Conservation (phyloP, 2,113 vertebrate genomes). For the Daboia siamensis region DNA sequence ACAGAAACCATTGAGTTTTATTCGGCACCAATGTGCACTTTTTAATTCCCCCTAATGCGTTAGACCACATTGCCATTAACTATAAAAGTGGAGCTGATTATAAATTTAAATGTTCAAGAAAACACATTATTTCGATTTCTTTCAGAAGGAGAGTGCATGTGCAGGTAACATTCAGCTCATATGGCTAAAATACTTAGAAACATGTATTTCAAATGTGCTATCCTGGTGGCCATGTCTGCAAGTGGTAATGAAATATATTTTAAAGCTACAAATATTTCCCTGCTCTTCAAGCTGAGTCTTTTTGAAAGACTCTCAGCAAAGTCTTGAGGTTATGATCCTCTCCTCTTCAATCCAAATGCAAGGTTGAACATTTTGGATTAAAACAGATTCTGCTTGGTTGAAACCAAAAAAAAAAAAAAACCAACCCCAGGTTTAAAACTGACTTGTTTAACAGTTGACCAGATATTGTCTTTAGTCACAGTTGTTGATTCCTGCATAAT, state of each 20-base stretch:
- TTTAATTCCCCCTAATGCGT: constrained; percentile 6
- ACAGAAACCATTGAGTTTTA: background rate
- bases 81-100: constrained; percentile 23
- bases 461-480: background rate
- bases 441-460: background rate
- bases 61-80: constrained; percentile 7
- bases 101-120: constrained; percentile 2
- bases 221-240: background rate
- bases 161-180: background rate
- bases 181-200: background rate
- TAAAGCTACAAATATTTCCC: background rate
- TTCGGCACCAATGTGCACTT: background rate
- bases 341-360: background rate
- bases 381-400: background rate
- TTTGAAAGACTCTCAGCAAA: background rate
- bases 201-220: background rate
- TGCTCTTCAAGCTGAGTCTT: background rate
- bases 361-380: background rate
- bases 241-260: background rate
- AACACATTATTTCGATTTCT: background rate
- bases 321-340: background rate
- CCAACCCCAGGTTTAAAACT: background rate
- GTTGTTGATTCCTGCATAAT: background rate
- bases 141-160: background rate
- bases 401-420: too few species aligned